Evolutionary conservation across 64 coral and sea anemone species (phyloP), one percentile per base, ranked within the genome.

Genomic region (Montipora capricornis): DNA sequence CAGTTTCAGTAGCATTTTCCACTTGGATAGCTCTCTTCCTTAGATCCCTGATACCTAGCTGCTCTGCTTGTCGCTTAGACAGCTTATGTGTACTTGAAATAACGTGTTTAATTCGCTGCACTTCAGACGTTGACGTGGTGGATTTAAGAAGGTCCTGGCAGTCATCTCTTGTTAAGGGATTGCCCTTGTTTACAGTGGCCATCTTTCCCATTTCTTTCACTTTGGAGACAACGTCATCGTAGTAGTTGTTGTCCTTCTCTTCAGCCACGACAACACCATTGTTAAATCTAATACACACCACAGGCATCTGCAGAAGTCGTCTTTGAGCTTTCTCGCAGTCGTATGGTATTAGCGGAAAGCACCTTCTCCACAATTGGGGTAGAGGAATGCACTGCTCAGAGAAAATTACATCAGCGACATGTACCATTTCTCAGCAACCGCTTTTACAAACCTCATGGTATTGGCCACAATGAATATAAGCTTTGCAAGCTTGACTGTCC

Each of bases 291-390:
- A 76, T 51, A 44, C 76, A 46, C 44, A 73, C 59, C 4, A 73
- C 13, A 73, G 77, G 89, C 77, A 90, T 91, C 37, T 80, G 47
- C 9, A 81, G 46, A 68, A 91, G 68, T 50, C 87, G 52, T 46
- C 78, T 76, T 49, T 94, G 92, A 19, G 87, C 92, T 51, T 89
- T 89, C 10, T 89, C 92, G 58, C 76, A 94, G 13, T 94, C 66
- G 48, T 94, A 94, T 6, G 5, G 5, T 6, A 53, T 53, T 5
- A 6, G 5, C 2, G 51, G 0, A 9, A 53, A 53, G 5, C 5
- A 5, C 8, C 51, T 5, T 9, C 5, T 53, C 51, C 51, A 53
- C 8, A 53, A 9, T 6, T 9, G 5, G 5, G 51, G 1, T 0
- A 53, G 51, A 53, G 51, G 5, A 53, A 53, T 9, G 8, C 8